phyloP scores from a whole-genome alignment of 2,113 vertebrate genomes.

The Oryctolagus cuniculus region mOryCun1.1 NC_091437.1:37560501-37561000 shows the following conservation, averaged over 20 bases:
- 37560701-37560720: conserved; percentile 92
- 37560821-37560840: rapidly evolving
- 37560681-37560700: conserved; percentile 92
- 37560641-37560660: conserved; percentile 89
- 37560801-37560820: rapidly evolving
- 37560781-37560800: neutral
- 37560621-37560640: rapidly evolving
- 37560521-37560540: neutral
- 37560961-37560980: neutral
- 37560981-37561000: neutral
- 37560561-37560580: too few species aligned
- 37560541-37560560: neutral
- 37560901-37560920: neutral
- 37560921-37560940: neutral
- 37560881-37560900: neutral
- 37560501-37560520: neutral
- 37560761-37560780: neutral
- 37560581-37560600: neutral
- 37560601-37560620: neutral
- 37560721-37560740: conserved; percentile 92
- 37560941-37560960: neutral
- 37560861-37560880: rapidly evolving
- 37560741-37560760: conserved; percentile 86
- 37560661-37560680: conserved; percentile 93
- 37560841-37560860: neutral